A percentile compares a stretch with the other conserved stretches of the same genome.
Evolutionary conservation across 2,113 vertebrate species (phyloP).

Genomic region (Ceyx cyanopectus): DNA sequence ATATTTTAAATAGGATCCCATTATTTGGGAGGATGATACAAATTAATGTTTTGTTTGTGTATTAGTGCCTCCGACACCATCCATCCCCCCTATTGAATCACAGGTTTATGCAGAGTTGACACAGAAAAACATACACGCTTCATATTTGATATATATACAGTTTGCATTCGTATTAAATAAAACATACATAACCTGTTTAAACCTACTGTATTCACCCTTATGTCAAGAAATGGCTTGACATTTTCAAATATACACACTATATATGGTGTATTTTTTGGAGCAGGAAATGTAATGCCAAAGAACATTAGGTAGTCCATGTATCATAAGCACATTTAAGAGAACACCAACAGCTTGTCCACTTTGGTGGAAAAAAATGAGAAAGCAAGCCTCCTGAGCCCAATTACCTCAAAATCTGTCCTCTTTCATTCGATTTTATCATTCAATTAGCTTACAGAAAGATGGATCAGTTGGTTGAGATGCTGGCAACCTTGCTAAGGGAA

Average conservation of each 20-base stretch:
- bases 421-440: constrained; percentile 40
- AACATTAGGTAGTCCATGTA: not conserved
- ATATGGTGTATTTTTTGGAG: not conserved
- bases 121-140: not conserved
- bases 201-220: not conserved
- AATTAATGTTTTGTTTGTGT: not conserved
- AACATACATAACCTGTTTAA: not conserved
- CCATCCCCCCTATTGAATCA: not conserved
- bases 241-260: not conserved
- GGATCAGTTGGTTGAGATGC: not conserved
- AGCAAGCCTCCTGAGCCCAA: constrained; percentile 46
- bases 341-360: constrained; percentile 36
- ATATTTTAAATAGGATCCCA: not conserved
- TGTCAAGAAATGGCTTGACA: not conserved
- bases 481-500: not conserved
- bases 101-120: not conserved
- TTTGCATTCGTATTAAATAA: not conserved
- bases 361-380: not conserved
- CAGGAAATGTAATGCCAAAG: not conserved
- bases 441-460: constrained; percentile 3
- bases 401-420: constrained; percentile 55
- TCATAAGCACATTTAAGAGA: constrained; percentile 52
- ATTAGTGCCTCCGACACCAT: not conserved
- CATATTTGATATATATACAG: not conserved
- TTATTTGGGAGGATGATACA: not conserved